Evolutionary conservation across 53 echinoderm and acorn worm genomes (phyloP), one percentile per base, ranked within the genome.

Genomic region (Temnopleurus reevesii): DNA sequence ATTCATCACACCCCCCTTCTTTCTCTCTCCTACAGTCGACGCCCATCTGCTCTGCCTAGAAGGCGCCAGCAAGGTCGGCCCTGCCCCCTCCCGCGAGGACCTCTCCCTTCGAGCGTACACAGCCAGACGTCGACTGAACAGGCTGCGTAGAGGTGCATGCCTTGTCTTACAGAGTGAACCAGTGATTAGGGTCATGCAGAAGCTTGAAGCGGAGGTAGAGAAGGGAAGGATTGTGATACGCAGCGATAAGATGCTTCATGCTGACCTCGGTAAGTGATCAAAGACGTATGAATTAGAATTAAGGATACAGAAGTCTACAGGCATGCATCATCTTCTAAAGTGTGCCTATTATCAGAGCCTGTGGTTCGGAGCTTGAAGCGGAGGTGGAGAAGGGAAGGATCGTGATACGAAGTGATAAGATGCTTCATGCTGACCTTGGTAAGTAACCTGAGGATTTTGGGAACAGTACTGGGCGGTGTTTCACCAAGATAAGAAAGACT

Each of bases 131-230:
- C 81, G 91, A 17, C 91, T 99, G 77, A 94, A 94, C 90, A 90
- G 92, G 4, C 94, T 99, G 1, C 82, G 99, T 35, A 82, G 96
- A 1, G 93, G 91, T 19, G 96, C 99, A 59, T 99, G 99, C 71
- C 55, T 93, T 41, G 90, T 99, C 59, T 99, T 99, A 85, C 95
- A 99, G 89, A 99, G 99, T 46, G 99, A 99, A 79, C 99, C 96
- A 9, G 89, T 96, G 31, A 88, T 99, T 43, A 49, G 94, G 44
- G 99, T 99, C 79, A 79, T 99, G 56, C 93, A 93, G 84, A 93
- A 94, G 81, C 36, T 99, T 55, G 99, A 99, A 56, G 92, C 91
- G 18, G 93, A 96, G 92, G 93, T 99, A 33, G 99, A 99, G 92
- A 93, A 90, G 31, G 86, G 94, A 10, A 46, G 94, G 9, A 84